Evolutionary conservation across 2,113 vertebrate species (phyloP).

Genomic region (mouse (Mus musculus)): GRCm39 chr14:11341501-11342000

Average conservation of each 20-base stretch:
- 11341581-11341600: not conserved
- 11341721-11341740: not conserved
- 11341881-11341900: too few relatives aligned
- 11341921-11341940: not conserved
- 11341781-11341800: not conserved
- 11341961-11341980: conserved; percentile 4
- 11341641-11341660: not conserved
- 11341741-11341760: not conserved
- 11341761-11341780: not conserved
- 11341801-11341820: not conserved
- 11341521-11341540: not conserved
- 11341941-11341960: not conserved
- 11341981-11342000: conserved; percentile 7
- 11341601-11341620: not conserved
- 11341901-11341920: not conserved
- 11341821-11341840: not conserved
- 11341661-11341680: not conserved
- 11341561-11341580: not conserved
- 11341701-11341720: not conserved
- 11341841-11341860: not conserved
- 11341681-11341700: not conserved
- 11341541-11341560: not conserved
- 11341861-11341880: not conserved
- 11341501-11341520: conserved; percentile 1
- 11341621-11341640: not conserved